Base-by-base conservation (phyloP, 2,797 vertebrate species). In the Acridotheres tristis region DNA sequence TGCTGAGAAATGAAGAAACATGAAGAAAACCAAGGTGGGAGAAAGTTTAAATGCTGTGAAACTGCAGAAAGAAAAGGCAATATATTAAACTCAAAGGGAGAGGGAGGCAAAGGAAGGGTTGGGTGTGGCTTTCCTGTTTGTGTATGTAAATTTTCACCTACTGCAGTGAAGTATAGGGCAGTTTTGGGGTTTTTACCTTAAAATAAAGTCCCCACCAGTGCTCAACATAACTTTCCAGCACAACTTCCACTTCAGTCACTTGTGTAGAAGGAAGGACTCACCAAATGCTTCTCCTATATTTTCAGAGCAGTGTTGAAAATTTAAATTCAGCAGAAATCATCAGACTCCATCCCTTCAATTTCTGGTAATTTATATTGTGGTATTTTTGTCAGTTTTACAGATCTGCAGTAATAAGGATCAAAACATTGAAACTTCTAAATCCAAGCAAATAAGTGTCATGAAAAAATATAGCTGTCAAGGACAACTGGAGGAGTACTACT, bases 381-480 rank as follows among this genome's bases (percentile, higher is more conserved):
- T 87, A 19, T 75, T 93, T 92, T 77, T 80, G 75, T 47, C 2
- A 1, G 27, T 91, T 76, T 86, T 86, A 50, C 1, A 2, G n/a
- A 68, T 76, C 10, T 77, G 34, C 53, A 51, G 21, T 62, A 85
- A 81, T 89, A 66, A 84, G 29, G 43, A 81, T 47, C 2, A 16
- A 80, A 85, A 80, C 29, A 66, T 16, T 0, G 3, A 83, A 85
- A 72, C 16, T 88, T 58, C 50, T 83, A 80, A 72, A 77, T 68
- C 13, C 29, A 71, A 58, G 73, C 21, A 54, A 88, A 58, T 68
- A 66, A 87, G 19, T 54, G 9, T 40, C 27, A n/a, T 66, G 72
- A 59, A 91, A 81, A 94, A 73, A 61, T 85, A 29, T 27, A 74
- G n/a, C 38, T 90, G 26, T 88, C 23, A 54, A 78, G 65, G 85